Conservation (phyloP, 1,140 invertebrate genomes). For the Aphaenogaster ashmeadi region DNA sequence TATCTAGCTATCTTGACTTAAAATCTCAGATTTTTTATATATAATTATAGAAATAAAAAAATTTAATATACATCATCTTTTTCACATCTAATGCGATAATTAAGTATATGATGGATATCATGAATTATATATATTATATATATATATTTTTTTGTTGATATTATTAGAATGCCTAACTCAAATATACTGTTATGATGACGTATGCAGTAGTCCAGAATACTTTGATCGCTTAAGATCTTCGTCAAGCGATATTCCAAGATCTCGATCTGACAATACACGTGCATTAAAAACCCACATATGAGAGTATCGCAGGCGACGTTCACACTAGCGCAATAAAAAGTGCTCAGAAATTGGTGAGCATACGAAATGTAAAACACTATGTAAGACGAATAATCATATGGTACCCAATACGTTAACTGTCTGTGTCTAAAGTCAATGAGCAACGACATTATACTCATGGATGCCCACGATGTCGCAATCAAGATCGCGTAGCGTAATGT, state of each 20-base stretch:
- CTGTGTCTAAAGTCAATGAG: constrained; percentile 32
- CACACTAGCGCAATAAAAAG: neutral
- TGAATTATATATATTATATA: too few species aligned
- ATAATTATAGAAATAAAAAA: too few species aligned
- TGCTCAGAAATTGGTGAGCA: constrained; percentile 43
- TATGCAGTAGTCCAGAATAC: neutral
- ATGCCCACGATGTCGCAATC: neutral
- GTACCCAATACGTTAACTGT: constrained; percentile 55
- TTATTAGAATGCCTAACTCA: constrained; percentile 20
- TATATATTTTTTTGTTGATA: too few species aligned
- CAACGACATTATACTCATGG: neutral
- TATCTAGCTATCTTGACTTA: too few species aligned
- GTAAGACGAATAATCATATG: constrained; percentile 41
- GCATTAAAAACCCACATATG: constrained; percentile 66
- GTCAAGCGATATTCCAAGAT: constrained; percentile 65
- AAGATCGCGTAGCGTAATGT: constrained; percentile 21
- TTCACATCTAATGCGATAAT: too few species aligned
- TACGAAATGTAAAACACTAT: constrained; percentile 23
- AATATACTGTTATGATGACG: constrained; percentile 41
- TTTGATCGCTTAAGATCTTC: neutral
- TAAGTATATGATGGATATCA: too few species aligned
- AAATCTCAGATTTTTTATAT: too few species aligned
- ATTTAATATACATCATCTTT: too few species aligned
- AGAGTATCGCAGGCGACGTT: constrained; percentile 62
- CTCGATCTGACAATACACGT: constrained; percentile 62